Evolutionary conservation across 2,888 invertebrate genomes (phyloP).

Genomic region (Tenthredo livida): DNA sequence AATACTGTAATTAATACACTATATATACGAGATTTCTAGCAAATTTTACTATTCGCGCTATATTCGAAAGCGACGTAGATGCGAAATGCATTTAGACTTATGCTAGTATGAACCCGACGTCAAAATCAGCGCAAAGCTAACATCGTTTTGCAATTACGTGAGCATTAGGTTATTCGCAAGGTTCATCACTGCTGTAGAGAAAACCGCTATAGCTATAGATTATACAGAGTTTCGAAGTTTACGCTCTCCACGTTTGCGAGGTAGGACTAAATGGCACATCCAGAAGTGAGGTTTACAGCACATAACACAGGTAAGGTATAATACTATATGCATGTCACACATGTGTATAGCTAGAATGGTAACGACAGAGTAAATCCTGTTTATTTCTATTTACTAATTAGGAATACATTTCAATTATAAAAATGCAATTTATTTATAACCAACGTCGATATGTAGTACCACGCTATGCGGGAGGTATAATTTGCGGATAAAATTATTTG

Average conservation of each 20-base stretch:
- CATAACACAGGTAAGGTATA: background rate
- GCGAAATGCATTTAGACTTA: conserved; percentile 14
- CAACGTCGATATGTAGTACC: too few relatives aligned
- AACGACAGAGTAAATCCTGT: too few relatives aligned
- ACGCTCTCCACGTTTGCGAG: background rate
- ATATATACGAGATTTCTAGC: too few relatives aligned
- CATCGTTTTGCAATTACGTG: conserved; percentile 30
- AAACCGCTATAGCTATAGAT: background rate
- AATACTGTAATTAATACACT: too few relatives aligned
- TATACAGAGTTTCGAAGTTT: background rate
- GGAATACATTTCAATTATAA: too few relatives aligned
- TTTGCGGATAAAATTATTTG: too few relatives aligned
- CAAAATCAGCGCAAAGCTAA: background rate
- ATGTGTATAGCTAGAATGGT: too few relatives aligned
- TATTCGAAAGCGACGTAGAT: background rate
- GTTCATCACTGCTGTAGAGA: conserved; percentile 5
- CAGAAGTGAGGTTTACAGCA: background rate
- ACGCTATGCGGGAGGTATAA: too few relatives aligned
- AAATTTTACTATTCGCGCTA: background rate
- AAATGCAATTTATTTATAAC: too few relatives aligned
- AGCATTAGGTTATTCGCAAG: conserved; percentile 18
- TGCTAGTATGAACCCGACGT: background rate
- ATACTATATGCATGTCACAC: too few relatives aligned
- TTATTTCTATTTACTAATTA: too few relatives aligned
- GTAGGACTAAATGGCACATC: background rate